These are phyloP conservation scores for Pristionchus exspectatus DNA, from an alignment of 2,888 invertebrate species.

Conservation along the genomic window DNA sequence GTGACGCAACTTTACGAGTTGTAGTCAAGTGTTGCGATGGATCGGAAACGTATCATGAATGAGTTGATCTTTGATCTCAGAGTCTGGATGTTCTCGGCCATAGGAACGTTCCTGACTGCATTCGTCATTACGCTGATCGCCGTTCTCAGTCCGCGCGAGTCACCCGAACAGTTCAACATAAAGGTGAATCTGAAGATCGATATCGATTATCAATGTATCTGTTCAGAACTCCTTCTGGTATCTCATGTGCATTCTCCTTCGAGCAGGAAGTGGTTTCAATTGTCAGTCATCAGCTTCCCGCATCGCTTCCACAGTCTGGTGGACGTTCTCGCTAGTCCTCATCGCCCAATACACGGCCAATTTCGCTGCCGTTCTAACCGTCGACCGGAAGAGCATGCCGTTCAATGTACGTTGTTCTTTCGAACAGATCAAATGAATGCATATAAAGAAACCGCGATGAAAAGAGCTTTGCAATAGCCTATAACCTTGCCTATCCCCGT, in stretches of 20 bases:
- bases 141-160: constrained; percentile 81
- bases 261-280: constrained; percentile 94
- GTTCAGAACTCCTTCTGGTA: constrained; percentile 76
- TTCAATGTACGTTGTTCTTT: constrained; percentile 66
- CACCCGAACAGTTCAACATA: constrained; percentile 66
- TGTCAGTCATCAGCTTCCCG: constrained; percentile 85
- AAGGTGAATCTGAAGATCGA: constrained; percentile 51
- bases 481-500: background rate
- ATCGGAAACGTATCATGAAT: background rate
- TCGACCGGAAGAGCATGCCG: constrained; percentile 86
- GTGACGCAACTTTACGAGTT: constrained; percentile 44
- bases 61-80: constrained; percentile 80
- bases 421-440: background rate
- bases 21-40: constrained; percentile 45
- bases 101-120: constrained; percentile 85
- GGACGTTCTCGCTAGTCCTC: constrained; percentile 98
- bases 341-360: constrained; percentile 99
- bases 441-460: background rate
- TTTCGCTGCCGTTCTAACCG: constrained; percentile 96
- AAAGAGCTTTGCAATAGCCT: background rate
- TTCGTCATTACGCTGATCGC: constrained; percentile 81
- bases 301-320: constrained; percentile 84
- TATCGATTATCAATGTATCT: background rate
- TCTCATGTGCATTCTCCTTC: constrained; percentile 87
- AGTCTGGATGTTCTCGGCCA: constrained; percentile 97